Evolutionary conservation across 2,113 vertebrate species (phyloP).

Genomic region (Gasterosteus nipponicus): DNA sequence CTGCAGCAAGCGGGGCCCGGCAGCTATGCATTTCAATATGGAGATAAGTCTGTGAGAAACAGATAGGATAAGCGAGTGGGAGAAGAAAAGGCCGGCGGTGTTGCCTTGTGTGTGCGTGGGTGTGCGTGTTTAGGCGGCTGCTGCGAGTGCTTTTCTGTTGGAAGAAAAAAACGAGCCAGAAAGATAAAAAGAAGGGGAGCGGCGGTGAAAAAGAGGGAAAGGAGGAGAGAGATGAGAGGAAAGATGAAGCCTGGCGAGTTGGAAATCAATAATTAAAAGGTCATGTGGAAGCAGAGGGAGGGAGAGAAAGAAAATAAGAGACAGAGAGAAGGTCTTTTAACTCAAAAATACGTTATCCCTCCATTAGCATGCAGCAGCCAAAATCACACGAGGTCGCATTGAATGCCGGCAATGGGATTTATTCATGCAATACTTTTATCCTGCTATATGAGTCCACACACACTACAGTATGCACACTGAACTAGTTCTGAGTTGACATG

Average conservation of each 20-base stretch:
- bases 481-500: background rate
- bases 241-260: conserved; percentile 38
- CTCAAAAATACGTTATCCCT: conserved; percentile 46
- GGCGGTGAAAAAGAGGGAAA: conserved; percentile 9
- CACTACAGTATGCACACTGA: background rate
- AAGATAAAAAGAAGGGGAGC: conserved; percentile 25
- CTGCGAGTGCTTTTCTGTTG: conserved; percentile 37
- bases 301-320: conserved; percentile 10
- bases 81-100: background rate
- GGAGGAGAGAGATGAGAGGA: conserved; percentile 38
- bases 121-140: background rate
- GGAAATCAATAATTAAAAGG: conserved; percentile 79
- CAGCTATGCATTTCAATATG: conserved; percentile 64
- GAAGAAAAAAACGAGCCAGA: background rate
- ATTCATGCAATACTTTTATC: conserved; percentile 15
- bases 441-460: background rate
- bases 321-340: conserved; percentile 7
- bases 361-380: conserved; percentile 41
- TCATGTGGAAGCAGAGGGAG: conserved; percentile 47
- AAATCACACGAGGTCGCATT: conserved; percentile 39
- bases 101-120: background rate
- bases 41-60: conserved; percentile 43
- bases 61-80: conserved; percentile 11
- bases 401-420: conserved; percentile 27
- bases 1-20: conserved; percentile 59